A percentile compares a stretch with the other conserved stretches of the same genome.
Conservation (phyloP, 2,888 invertebrate species). For the Lumbricus terrestris region DNA sequence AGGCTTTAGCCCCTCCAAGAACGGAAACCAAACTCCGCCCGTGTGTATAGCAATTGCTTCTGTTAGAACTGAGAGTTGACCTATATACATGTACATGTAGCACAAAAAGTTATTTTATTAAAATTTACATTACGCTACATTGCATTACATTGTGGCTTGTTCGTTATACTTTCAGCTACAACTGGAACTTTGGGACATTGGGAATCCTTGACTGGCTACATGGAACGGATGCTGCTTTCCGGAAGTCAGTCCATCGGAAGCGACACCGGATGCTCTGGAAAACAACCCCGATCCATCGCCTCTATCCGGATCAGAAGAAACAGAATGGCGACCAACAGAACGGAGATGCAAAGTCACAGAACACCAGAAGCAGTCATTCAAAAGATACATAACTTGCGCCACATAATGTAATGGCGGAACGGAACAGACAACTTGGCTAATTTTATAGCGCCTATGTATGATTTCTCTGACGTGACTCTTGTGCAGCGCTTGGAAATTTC, state of each 20-base stretch:
- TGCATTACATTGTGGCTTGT: background rate
- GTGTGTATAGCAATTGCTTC: too few relatives aligned
- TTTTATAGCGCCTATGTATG: too few relatives aligned
- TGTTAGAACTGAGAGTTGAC: too few relatives aligned
- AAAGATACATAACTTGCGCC: background rate
- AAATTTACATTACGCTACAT: background rate
- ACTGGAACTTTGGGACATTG: slow-evolving; percentile 75
- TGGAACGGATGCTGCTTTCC: slow-evolving; percentile 67
- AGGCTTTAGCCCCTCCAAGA: too few relatives aligned
- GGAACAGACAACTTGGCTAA: too few relatives aligned
- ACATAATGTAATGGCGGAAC: background rate
- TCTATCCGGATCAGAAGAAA: slow-evolving; percentile 12
- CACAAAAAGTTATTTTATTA: background rate
- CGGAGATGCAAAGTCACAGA: background rate
- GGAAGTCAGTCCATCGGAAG: slow-evolving; percentile 18
- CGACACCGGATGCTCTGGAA: slow-evolving; percentile 23
- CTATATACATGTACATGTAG: too few relatives aligned
- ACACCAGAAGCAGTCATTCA: background rate
- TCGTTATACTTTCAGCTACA: slow-evolving; percentile 66
- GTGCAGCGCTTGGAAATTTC: too few relatives aligned
- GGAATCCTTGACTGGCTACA: slow-evolving; percentile 76
- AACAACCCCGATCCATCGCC: background rate
- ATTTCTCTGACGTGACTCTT: too few relatives aligned
- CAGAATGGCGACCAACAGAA: background rate
- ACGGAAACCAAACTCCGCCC: too few relatives aligned